Evolutionary conservation across 2,888 invertebrate species (phyloP).

Genomic region (Latrodectus elegans): DNA sequence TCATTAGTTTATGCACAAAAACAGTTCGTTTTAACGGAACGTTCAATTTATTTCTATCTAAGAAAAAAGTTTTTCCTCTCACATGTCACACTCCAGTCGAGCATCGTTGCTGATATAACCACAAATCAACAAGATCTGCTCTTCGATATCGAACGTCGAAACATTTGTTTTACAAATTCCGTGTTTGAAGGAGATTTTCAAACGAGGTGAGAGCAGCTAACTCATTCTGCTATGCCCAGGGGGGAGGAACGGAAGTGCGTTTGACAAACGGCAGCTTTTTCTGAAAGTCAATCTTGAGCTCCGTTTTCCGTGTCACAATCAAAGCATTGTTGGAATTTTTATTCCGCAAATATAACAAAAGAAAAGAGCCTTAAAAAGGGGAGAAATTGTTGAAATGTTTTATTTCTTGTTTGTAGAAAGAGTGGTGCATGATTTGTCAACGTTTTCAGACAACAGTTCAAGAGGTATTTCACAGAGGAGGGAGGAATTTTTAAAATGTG

Average conservation of each 20-base stretch:
- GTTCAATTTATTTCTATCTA: no score
- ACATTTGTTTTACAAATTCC: constrained; percentile 51
- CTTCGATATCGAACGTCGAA: constrained; percentile 25
- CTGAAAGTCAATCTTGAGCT: constrained; percentile 19
- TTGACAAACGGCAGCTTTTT: constrained; percentile 31
- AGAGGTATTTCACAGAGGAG: no score
- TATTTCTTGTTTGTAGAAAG: background rate
- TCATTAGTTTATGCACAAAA: no score
- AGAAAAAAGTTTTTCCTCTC: no score
- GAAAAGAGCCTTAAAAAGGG: background rate
- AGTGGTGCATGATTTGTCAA: background rate
- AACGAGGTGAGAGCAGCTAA: constrained; percentile 12
- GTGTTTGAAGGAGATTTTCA: background rate
- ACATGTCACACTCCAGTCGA: no score
- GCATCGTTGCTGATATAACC: background rate
- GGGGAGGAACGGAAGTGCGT: constrained; percentile 5
- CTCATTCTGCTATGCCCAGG: background rate
- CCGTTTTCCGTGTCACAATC: constrained; percentile 3
- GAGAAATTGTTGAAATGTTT: background rate
- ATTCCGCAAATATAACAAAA: constrained; percentile 1
- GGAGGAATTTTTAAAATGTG: no score
- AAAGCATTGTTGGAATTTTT: constrained; percentile 17
- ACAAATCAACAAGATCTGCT: background rate
- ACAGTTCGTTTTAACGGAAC: no score
- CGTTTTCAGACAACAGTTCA: no score